These are phyloP conservation scores for Solenodon paradoxus DNA, from an alignment of 2,113 vertebrate species.

Conservation along the genomic window DNA sequence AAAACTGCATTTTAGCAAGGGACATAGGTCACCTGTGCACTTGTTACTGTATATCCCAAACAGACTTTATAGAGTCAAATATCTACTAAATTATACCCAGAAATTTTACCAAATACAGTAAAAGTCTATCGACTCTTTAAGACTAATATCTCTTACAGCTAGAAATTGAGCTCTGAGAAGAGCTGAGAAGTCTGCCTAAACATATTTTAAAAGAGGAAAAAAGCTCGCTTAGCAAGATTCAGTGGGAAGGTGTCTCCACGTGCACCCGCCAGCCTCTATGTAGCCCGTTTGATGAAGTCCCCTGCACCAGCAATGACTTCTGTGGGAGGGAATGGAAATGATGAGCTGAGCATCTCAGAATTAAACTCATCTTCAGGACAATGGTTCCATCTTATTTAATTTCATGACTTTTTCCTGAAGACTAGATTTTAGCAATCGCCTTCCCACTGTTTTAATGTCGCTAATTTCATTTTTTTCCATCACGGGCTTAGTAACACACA, in stretches of 20 bases:
- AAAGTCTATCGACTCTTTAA: not conserved
- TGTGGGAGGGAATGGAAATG: not conserved
- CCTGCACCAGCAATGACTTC: not conserved
- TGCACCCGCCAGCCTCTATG: not conserved
- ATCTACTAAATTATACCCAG: not conserved
- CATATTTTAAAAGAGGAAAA: not conserved
- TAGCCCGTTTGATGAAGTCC: not conserved
- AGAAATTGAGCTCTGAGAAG: slow-evolving; percentile 19
- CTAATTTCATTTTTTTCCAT: slow-evolving; percentile 33
- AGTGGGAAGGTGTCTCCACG: not conserved
- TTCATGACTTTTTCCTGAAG: not conserved
- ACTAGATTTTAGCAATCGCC: not conserved
- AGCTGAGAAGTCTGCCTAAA: not conserved
- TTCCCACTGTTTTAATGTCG: not conserved
- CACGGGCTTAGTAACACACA: not conserved
- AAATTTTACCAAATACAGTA: not conserved
- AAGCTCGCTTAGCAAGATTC: not conserved
- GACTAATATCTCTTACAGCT: not conserved
- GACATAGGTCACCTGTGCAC: not conserved
- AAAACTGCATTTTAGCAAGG: too few relatives aligned
- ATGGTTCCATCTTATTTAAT: not conserved
- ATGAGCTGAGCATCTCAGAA: not conserved
- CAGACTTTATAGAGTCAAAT: not conserved
- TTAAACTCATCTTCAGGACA: slow-evolving; percentile 21
- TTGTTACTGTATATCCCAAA: not conserved